Evolutionary conservation across 2,888 invertebrate genomes (phyloP), one percentile per base, ranked within the genome.

Genomic region (Cephus spinipes): DNA sequence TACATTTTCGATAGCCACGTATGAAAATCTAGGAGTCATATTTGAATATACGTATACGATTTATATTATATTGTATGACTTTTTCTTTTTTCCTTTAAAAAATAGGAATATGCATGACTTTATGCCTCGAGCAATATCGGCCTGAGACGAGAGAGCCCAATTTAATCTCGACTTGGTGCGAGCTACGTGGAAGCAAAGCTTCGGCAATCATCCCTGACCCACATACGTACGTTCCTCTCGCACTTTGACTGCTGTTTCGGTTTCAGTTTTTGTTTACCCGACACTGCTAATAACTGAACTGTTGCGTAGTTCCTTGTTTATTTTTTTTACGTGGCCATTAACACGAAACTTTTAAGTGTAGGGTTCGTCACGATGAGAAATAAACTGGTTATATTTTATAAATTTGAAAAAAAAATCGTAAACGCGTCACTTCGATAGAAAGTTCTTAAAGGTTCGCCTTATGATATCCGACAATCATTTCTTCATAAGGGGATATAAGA

Each of bases 121-220:
- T 55, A 55, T 23, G 23, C 23, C 55, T 55, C 55, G 23, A 55
- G 55, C 55, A 6, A 55, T 9, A 23, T 55, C 55, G 9, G 55
- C 55, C 55, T 55, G 23, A 23, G 55, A 55, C 55, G 40, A 40
- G 40, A 40, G 6, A 40, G 23, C 15, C 74, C 74, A 77, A 77
- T 77, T 77, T 77, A 77, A 77, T 77, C 77, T 71, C 55, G 74
- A 77, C 77, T 71, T 55, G 55, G 55, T 71, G 55, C n/a, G 69
- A 74, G 74, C 69, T 69, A 40, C 23, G 77, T 40, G 74, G 55
- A 74, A 74, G 40, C 77, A 69, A 73, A 77, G 68, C 74, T 77
- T 77, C 74, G 77, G 75, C 74, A 71, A 69, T n/a, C 68, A 77
- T 74, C 77, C 77, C 69, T 77, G 77, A 77, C 77, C 77, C 75